Percentiles rank a stretch among this genome's conserved stretches.
Evolutionary conservation across 53 echinoderm and acorn worm species (phyloP).

Genomic region (Patiria pectinifera): DNA sequence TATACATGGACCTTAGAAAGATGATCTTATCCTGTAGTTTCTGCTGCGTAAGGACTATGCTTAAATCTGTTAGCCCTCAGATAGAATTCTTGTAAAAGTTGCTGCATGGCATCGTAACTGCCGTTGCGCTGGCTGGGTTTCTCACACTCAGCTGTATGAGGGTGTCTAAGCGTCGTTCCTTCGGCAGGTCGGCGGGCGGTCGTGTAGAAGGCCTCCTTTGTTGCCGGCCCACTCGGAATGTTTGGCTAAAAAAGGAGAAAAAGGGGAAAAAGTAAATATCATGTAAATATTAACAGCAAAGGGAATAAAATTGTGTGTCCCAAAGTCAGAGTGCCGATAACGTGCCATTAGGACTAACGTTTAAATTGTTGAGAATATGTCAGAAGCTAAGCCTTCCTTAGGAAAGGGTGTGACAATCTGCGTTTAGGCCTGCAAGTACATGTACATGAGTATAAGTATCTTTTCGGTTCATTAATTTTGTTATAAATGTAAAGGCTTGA

Average conservation of each 20-base stretch:
- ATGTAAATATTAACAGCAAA: not conserved
- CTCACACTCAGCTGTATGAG: constrained; percentile 75
- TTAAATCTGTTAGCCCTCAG: constrained; percentile 50
- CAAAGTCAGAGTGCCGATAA: too few relatives aligned
- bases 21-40: too few relatives aligned
- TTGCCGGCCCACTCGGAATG: not conserved
- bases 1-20: not conserved
- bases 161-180: constrained; percentile 53
- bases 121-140: constrained; percentile 72
- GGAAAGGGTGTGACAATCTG: too few relatives aligned
- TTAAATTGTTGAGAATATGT: too few relatives aligned
- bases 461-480: too few relatives aligned
- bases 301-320: not conserved
- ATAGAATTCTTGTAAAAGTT: constrained; percentile 61
- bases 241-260: constrained; percentile 24
- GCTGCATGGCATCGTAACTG: constrained; percentile 73
- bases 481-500: too few relatives aligned
- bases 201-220: constrained; percentile 80
- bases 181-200: constrained; percentile 75
- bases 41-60: not conserved
- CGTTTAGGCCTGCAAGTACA: too few relatives aligned
- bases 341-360: too few relatives aligned
- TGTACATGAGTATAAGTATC: too few relatives aligned
- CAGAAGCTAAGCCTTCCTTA: too few relatives aligned
- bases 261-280: not conserved